These are phyloP conservation scores for Synergus laeviventris DNA, from an alignment of 2,888 invertebrate species.

Conservation along the genomic window DNA sequence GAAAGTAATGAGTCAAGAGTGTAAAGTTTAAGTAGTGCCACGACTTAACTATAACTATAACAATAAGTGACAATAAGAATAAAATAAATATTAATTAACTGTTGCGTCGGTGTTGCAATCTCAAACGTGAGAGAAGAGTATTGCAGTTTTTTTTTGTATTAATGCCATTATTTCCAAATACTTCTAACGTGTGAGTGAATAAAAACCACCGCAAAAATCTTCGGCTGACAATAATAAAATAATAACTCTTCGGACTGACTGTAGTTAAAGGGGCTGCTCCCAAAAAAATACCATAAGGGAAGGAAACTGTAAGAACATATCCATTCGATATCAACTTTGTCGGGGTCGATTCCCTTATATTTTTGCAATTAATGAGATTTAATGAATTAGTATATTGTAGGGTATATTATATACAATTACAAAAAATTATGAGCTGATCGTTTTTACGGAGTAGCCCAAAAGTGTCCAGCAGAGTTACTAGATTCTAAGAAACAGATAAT, in stretches of 20 bases:
- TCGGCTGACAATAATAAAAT: slow-evolving; percentile 68
- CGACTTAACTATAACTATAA: slow-evolving; percentile 20
- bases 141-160: background rate
- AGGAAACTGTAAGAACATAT: slow-evolving; percentile 35
- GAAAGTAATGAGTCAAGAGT: slow-evolving; percentile 26
- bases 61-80: slow-evolving; percentile 31
- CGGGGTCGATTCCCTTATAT: slow-evolving; percentile 22
- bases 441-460: slow-evolving; percentile 61
- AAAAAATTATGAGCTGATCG: slow-evolving; percentile 32
- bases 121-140: background rate
- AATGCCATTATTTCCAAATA: slow-evolving; percentile 42
- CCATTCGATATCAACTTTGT: slow-evolving; percentile 20
- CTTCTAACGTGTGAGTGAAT: slow-evolving; percentile 63
- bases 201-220: slow-evolving; percentile 48
- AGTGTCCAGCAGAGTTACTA: slow-evolving; percentile 64
- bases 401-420: background rate
- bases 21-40: slow-evolving; percentile 33
- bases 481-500: slow-evolving; percentile 55
- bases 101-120: slow-evolving; percentile 26
- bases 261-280: slow-evolving; percentile 56
- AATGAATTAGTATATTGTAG: slow-evolving; percentile 16
- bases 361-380: slow-evolving; percentile 26
- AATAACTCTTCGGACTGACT: slow-evolving; percentile 53
- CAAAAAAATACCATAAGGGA: slow-evolving; percentile 44
- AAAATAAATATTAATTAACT: slow-evolving; percentile 19